A percentile compares a stretch with the other conserved stretches of the same genome.
Evolutionary conservation across 2,113 vertebrate genomes (phyloP).

Genomic region (Nothoprocta perdicaria): DNA sequence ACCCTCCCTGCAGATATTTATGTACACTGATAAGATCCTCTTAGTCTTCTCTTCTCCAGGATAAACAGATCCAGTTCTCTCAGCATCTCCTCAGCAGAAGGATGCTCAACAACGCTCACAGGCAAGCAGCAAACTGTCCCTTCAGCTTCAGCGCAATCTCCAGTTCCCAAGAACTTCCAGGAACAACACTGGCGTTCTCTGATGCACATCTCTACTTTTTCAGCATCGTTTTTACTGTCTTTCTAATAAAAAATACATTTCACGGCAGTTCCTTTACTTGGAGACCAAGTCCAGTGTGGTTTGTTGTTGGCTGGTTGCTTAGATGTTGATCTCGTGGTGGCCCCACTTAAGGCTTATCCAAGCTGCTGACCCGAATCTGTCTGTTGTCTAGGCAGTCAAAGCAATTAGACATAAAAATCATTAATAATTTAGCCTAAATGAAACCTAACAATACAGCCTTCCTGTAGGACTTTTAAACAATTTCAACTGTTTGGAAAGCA

Average conservation of each 20-base stretch:
- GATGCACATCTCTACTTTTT: background rate
- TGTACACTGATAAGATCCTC: too few relatives aligned
- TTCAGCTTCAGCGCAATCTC: background rate
- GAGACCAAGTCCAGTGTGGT: background rate
- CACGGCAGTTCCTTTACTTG: background rate
- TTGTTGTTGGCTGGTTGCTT: background rate
- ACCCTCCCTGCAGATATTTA: too few relatives aligned
- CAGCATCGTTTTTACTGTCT: background rate
- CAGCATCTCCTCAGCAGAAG: too few relatives aligned
- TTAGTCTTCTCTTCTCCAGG: too few relatives aligned
- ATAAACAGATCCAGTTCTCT: too few relatives aligned
- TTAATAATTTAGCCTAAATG: conserved; percentile 63
- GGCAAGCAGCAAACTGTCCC: background rate
- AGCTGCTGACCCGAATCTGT: conserved; percentile 30
- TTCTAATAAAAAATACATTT: background rate
- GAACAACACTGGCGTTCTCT: background rate
- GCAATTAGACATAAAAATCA: conserved; percentile 48
- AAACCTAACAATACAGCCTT: conserved; percentile 23
- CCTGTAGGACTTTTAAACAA: background rate
- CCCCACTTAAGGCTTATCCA: background rate
- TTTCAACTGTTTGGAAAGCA: conserved; percentile 31
- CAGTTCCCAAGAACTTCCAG: background rate
- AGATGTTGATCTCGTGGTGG: background rate
- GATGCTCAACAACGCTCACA: too few relatives aligned
- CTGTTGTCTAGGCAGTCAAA: background rate